phyloP scores from a whole-genome alignment of 2,888 invertebrate genomes.

The Bugulina stolonifera region DNA sequence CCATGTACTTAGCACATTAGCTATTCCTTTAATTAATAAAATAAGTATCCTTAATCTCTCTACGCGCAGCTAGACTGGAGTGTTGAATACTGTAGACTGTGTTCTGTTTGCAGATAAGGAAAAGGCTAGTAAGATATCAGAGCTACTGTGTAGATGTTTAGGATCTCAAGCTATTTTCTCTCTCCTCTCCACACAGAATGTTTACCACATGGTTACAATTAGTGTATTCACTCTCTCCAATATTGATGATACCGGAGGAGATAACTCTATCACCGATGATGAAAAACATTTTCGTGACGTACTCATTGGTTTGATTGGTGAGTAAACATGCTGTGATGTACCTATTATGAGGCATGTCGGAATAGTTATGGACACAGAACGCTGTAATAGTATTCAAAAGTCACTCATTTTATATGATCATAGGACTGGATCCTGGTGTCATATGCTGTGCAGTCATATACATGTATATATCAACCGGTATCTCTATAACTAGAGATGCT shows the following conservation, averaged over 20 bases:
- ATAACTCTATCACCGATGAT: constrained; percentile 55
- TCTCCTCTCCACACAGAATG: constrained; percentile 68
- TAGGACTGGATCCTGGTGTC: too few species aligned
- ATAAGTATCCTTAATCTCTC: too few species aligned
- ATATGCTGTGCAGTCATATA: too few species aligned
- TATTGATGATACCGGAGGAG: constrained; percentile 28
- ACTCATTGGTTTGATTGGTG: constrained; percentile 62
- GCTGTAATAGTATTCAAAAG: too few species aligned
- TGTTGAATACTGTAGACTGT: too few species aligned
- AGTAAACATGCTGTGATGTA: constrained; percentile 41
- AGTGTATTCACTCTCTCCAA: constrained; percentile 65
- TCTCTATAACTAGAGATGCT: too few species aligned
- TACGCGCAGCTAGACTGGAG: too few species aligned
- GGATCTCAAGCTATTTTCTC: constrained; percentile 73
- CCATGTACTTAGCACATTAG: too few species aligned
- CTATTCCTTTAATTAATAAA: too few species aligned
- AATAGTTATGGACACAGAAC: too few species aligned
- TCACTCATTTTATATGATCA: too few species aligned
- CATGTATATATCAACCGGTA: too few species aligned
- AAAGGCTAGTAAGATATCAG: constrained; percentile 61
- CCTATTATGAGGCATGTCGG: background rate
- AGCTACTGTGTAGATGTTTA: constrained; percentile 65
- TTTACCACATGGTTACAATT: constrained; percentile 73
- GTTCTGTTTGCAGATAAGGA: constrained; percentile 60
- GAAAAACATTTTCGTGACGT: constrained; percentile 61